Conservation (phyloP, 2,797 vertebrate genomes). For the Hemibagrus guttatus region DNA sequence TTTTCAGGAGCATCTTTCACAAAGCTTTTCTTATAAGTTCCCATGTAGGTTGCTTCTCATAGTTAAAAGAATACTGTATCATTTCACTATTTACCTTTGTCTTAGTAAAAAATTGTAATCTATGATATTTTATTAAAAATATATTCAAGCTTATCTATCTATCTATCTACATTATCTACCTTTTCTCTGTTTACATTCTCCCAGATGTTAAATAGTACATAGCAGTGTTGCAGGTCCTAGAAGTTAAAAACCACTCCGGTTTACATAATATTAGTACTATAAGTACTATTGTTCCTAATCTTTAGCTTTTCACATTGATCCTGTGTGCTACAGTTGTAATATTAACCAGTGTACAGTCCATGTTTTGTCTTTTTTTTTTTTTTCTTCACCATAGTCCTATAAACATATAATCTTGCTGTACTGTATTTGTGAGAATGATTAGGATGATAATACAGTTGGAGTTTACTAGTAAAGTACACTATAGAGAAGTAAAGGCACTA, state of each 20-base stretch:
- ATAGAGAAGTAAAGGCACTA: neutral
- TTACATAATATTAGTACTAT: neutral
- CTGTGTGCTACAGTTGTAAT: neutral
- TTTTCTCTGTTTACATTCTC: neutral
- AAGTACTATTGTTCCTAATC: neutral
- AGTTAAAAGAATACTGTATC: neutral
- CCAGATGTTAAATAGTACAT: neutral
- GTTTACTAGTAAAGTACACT: no score
- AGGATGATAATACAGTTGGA: neutral
- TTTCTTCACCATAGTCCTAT: no score
- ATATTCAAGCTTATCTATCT: neutral
- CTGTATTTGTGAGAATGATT: neutral
- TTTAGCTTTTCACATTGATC: neutral
- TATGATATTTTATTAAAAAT: neutral
- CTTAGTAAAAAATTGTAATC: neutral
- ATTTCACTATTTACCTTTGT: neutral
- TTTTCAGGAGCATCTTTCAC: neutral
- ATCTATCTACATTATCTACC: neutral
- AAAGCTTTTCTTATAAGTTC: neutral
- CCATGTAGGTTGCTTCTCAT: neutral
- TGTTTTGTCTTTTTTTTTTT: conserved; percentile 3
- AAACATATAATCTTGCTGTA: neutral
- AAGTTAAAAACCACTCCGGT: neutral
- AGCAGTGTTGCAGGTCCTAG: neutral
- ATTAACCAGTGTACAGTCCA: neutral